Conservation (phyloP, 2,113 vertebrate genomes). For the Excalfactoria chinensis region DNA sequence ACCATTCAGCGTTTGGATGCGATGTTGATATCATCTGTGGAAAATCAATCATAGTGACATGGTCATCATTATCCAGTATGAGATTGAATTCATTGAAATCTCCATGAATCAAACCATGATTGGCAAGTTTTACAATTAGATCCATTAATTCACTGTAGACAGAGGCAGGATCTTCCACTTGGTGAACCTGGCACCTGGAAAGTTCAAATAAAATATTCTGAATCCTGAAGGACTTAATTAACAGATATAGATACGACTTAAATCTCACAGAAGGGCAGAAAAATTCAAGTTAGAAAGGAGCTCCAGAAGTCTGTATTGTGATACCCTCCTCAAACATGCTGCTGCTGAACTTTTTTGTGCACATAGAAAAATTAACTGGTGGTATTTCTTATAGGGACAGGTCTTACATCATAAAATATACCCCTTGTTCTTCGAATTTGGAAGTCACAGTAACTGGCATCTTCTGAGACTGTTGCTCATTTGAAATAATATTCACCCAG, state of each 20-base stretch:
- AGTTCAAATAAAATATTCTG: background rate
- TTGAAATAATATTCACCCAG: background rate
- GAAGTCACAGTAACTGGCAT: background rate
- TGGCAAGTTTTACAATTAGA: constrained; percentile 93
- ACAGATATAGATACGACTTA: background rate
- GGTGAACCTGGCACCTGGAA: constrained; percentile 88
- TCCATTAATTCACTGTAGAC: constrained; percentile 97
- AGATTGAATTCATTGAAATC: constrained; percentile 99
- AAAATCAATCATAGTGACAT: constrained; percentile 96
- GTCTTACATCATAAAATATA: background rate
- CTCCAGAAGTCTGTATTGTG: background rate
- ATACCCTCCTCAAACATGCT: background rate
- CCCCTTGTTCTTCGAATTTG: background rate
- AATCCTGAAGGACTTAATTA: background rate
- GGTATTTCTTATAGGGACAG: background rate
- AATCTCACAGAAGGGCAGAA: background rate
- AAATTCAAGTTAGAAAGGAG: background rate
- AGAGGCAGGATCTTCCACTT: constrained; percentile 87
- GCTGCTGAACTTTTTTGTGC: background rate
- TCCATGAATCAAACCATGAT: constrained; percentile 95
- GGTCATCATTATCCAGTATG: constrained; percentile 91
- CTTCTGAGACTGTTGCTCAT: background rate
- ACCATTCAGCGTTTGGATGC: constrained; percentile 96
- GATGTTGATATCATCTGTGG: constrained; percentile 98
- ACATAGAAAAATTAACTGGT: background rate